Evolutionary conservation across 2,888 invertebrate species (phyloP), one percentile per base, ranked within the genome.

Genomic region (Diaprepes abbreviatus): DNA sequence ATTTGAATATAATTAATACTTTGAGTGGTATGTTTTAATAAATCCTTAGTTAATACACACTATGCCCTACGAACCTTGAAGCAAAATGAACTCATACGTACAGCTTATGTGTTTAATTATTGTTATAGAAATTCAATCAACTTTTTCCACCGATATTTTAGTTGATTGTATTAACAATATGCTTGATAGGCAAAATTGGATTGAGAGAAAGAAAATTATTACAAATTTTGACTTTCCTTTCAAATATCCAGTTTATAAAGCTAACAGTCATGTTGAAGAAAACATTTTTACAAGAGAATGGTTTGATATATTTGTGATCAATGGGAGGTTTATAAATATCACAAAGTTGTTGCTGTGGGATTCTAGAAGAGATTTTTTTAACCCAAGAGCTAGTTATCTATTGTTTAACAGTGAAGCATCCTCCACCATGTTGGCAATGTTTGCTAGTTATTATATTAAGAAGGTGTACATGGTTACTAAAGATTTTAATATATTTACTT

Each of bases 361-460:
- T 35, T 16, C n/a, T 24, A 21, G 35, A 3, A 54, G 45, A n/a
- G 38, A 38, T 7, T 1, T 17, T 10, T 66, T 58, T 36, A 66
- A 66, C 24, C 66, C 66, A 9, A 14, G 9, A 1, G 58, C 66
- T 4, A 50, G 2, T 12, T 58, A 66, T 24, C 28, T 58, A 2
- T 3, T 66, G 14, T 38, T 48, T 12, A 38, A 7, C 3, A 14
- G 35, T 2, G 17, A 12, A 7, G 31, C 58, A n/a, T 35, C 48
- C 10, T 16, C 24, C 1, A 24, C 33, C 3, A 1, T 35, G 10
- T 58, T 66, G 12, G 31, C 28, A 48, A 9, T 38, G 17, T 66
- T 66, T 50, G 28, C 45, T n/a, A 16, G 63, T 31, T 40, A 63
- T 33, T 69, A 59, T 24, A 31, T 69, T 2, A 31, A 10, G 1